Evolutionary conservation across 2,113 vertebrate genomes (phyloP).

Genomic region (Oryzias curvinotus): DNA sequence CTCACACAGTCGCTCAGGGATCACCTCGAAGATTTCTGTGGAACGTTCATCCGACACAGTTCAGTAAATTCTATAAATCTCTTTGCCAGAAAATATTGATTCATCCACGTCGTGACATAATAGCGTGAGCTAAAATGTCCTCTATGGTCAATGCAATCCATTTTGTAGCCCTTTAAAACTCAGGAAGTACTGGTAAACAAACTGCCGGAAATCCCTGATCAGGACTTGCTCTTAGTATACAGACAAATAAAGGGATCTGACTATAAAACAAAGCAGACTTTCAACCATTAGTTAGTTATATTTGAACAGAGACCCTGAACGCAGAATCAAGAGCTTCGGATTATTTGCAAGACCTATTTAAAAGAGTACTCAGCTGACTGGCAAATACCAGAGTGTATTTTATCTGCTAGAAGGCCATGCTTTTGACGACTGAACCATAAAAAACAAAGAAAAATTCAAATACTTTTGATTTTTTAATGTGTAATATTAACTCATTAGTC

Average conservation of each 20-base stretch:
- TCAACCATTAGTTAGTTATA: constrained; percentile 43
- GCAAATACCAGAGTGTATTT: constrained; percentile 51
- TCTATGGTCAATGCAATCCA: constrained; percentile 39
- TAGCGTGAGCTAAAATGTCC: constrained; percentile 37
- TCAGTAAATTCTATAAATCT: constrained; percentile 28
- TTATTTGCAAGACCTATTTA: constrained; percentile 45
- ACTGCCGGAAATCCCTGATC: constrained; percentile 70
- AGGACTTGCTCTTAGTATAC: constrained; percentile 54
- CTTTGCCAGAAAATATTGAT: constrained; percentile 27
- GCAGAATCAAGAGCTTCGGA: constrained; percentile 39
- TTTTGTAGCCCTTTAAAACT: constrained; percentile 75
- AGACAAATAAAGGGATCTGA: constrained; percentile 67
- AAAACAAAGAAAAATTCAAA: constrained; percentile 36
- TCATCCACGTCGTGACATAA: constrained; percentile 47
- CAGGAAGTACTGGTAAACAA: constrained; percentile 70
- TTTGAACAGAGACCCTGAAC: constrained; percentile 58
- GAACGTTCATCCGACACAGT: constrained; percentile 12
- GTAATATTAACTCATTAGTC: constrained; percentile 66
- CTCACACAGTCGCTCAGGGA: constrained; percentile 1
- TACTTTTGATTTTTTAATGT: constrained; percentile 25
- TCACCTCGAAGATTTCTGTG: constrained; percentile 10
- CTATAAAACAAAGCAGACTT: constrained; percentile 49
- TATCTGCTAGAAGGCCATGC: constrained; percentile 63
- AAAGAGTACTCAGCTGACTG: constrained; percentile 49
- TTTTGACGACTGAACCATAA: constrained; percentile 53